Base-by-base conservation (phyloP, 2,113 vertebrate species). In the Tachycineta bicolor region DNA sequence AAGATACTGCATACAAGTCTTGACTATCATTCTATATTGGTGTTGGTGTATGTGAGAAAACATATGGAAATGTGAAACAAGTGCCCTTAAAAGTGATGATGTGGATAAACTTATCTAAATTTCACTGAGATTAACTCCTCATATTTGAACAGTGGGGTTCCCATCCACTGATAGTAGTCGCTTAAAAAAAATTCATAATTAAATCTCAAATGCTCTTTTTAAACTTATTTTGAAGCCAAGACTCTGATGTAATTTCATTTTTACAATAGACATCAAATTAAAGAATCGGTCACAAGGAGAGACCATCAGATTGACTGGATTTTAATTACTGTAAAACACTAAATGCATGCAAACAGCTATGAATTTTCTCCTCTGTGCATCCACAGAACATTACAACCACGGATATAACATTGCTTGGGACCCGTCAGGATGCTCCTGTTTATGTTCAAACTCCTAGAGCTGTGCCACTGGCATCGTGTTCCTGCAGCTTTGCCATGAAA, bases 401-500 rank as follows among this genome's bases (percentile, higher is more conserved):
- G 0, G 25, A 52, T 76, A 33, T 6, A 80, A 56, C n/a, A 29
- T 69, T 75, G 47, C 31, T 77, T 19, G 33, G 49, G 33, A 62
- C 43, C n/a, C 46, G 55, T 62, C 59, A 62, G 50, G 73, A 67
- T 81, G 59, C 69, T 90, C 46, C 47, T 63, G 63, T 65, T 76
- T 83, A 43, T 24, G 49, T 65, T 85, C 67, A 46, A 0, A 28
- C 41, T 83, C 85, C 50, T 81, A 43, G 24, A 91, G 31, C 56
- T 83, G 64, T 92, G 76, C 55, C 79, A 58, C 52, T 83, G 59
- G 86, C 83, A 69, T n/a, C 34, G 6, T 13, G 39, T 62, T 80
- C 23, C 47, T 63, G 79, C 68, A 90, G 67, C 68, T 92, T 86
- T 76, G 39, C 82, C 59, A 81, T 63, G 76, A 83, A 74, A 93